Evolutionary conservation across 2,113 vertebrate species (phyloP).

Genomic region (Carassius auratus): DNA sequence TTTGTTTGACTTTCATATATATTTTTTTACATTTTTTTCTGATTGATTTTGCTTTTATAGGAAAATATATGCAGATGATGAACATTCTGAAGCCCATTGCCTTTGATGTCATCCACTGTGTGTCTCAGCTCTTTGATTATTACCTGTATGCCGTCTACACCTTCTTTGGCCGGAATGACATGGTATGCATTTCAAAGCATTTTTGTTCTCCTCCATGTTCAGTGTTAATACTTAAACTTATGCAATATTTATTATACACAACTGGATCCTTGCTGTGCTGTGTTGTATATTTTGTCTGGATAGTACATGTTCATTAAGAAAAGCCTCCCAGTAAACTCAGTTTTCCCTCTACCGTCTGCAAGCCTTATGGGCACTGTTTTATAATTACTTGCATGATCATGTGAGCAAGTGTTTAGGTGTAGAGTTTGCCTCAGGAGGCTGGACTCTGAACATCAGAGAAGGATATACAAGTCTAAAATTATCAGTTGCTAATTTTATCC

Average conservation of each 20-base stretch:
- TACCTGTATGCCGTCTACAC: conserved; percentile 97
- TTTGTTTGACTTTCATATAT: not conserved
- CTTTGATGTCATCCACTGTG: conserved; percentile 98
- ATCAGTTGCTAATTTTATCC: not conserved
- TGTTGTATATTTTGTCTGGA: not conserved
- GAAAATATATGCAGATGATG: conserved; percentile 99
- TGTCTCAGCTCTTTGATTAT: conserved; percentile 98
- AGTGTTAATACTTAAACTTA: not conserved
- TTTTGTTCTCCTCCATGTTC: not conserved
- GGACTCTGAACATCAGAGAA: not conserved
- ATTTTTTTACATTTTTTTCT: not conserved
- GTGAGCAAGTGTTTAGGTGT: conserved; percentile 4
- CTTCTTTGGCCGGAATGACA: conserved; percentile 96
- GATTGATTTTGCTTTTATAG: conserved; percentile 67
- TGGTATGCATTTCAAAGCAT: conserved; percentile 74
- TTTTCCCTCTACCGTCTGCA: not conserved
- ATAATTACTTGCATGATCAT: conserved; percentile 44
- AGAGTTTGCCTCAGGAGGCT: not conserved
- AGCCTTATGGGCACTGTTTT: conserved; percentile 20
- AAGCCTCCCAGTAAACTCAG: not conserved
- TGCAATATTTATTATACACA: conserved; percentile 36
- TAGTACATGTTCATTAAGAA: conserved; percentile 31
- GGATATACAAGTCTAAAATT: not conserved
- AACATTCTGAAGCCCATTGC: conserved; percentile 97
- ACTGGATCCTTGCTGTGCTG: not conserved